A percentile compares a stretch with the other conserved stretches of the same genome.
Conservation (phyloP, 2,888 invertebrate species). For the Asteroscopus sphinx region DNA sequence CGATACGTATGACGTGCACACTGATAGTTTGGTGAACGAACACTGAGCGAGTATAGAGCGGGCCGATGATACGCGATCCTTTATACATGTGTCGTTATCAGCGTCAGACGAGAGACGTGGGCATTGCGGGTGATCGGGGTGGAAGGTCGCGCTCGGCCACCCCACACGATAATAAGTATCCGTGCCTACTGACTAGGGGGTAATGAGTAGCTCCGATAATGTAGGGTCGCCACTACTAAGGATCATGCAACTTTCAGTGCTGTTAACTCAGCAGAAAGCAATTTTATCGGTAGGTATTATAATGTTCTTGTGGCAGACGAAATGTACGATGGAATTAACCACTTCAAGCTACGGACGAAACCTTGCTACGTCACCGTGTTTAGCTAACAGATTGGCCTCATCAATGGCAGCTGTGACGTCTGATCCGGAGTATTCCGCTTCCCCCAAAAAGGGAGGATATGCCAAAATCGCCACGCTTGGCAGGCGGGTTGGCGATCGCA, state of each 20-base stretch:
- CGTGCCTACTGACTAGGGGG: constrained; percentile 84
- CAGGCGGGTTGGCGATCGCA: too few species aligned
- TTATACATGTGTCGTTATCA: constrained; percentile 83
- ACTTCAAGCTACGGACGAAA: too few species aligned
- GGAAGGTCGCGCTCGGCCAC: constrained; percentile 76
- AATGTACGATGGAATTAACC: too few species aligned
- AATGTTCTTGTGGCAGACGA: too few species aligned
- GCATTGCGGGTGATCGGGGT: constrained; percentile 70
- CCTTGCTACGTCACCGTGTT: too few species aligned
- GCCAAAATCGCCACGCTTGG: too few species aligned
- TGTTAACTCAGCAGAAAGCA: constrained; percentile 24
- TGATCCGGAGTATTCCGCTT: too few species aligned
- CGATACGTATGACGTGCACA: constrained; percentile 58
- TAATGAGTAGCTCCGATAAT: constrained; percentile 73
- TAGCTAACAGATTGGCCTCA: too few species aligned
- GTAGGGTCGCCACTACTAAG: constrained; percentile 60
- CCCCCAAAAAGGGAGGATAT: too few species aligned
- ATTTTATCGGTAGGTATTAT: neutral
- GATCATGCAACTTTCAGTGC: constrained; percentile 40
- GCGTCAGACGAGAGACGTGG: constrained; percentile 70
- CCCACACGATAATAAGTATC: constrained; percentile 78
- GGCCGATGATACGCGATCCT: constrained; percentile 68
- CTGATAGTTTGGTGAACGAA: constrained; percentile 46
- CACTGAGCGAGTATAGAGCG: constrained; percentile 66
- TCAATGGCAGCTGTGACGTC: too few species aligned